Percentiles rank a stretch among this genome's conserved stretches.
Conservation (phyloP, 1,140 invertebrate genomes). For the Cecropterus lyciades region DNA sequence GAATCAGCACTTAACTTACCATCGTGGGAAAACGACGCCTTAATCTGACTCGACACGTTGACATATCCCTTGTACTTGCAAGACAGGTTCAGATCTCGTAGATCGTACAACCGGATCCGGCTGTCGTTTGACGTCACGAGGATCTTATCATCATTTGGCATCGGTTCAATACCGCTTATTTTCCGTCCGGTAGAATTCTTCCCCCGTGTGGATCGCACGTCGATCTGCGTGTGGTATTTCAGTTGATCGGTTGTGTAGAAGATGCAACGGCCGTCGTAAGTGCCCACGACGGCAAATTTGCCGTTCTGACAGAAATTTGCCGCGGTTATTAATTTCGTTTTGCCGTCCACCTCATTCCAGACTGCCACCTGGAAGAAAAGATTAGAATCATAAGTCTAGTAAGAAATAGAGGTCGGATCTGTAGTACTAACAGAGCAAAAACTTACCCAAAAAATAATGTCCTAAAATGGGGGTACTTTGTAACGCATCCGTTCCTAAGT, state of each 20-base stretch:
- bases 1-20: constrained; percentile 58
- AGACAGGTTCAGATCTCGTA: constrained; percentile 97
- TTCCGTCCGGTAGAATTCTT: constrained; percentile 97
- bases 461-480: too few species aligned
- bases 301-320: constrained; percentile 99
- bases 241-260: constrained; percentile 99
- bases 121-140: constrained; percentile 99
- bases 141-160: constrained; percentile 98
- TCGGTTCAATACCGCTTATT: constrained; percentile 98
- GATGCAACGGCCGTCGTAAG: constrained; percentile 98
- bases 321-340: constrained; percentile 97
- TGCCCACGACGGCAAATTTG: constrained; percentile 98
- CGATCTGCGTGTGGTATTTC: constrained; percentile 99
- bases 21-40: constrained; percentile 98
- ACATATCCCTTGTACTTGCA: constrained; percentile 98
- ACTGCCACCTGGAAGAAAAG: constrained; percentile 91
- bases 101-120: constrained; percentile 97
- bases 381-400: too few species aligned
- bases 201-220: constrained; percentile 96
- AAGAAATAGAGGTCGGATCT: too few species aligned
- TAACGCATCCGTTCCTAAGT: too few species aligned
- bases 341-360: constrained; percentile 98
- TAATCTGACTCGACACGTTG: constrained; percentile 98
- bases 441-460: too few species aligned
- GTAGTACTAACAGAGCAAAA: too few species aligned